Percentiles rank a stretch among this genome's conserved stretches.
Evolutionary conservation across 64 coral and sea anemone species (phyloP).

Genomic region (Stichodactyla helianthus): DNA sequence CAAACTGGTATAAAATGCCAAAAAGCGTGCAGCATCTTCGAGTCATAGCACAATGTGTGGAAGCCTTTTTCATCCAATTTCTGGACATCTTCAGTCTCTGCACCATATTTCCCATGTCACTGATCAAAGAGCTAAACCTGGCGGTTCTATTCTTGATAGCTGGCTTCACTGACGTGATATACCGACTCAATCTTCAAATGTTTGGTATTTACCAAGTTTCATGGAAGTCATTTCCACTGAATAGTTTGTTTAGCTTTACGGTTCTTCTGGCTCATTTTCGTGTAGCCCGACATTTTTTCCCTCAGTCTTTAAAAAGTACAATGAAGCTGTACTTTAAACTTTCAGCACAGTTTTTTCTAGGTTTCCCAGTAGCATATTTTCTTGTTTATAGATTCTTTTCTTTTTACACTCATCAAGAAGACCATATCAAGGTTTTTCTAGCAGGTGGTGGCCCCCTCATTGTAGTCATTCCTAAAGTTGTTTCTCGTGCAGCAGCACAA

Average conservation of each 20-base stretch:
- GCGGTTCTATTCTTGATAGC: constrained; percentile 43
- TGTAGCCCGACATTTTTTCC: constrained; percentile 32
- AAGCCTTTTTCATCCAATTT: constrained; percentile 45
- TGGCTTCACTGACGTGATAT: constrained; percentile 53
- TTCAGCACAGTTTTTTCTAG: constrained; percentile 52
- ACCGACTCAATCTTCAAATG: constrained; percentile 58
- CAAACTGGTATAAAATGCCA: constrained; percentile 43
- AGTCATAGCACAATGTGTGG: constrained; percentile 17
- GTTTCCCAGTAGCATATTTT: constrained; percentile 17
- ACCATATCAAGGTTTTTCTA: constrained; percentile 22
- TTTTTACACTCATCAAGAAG: constrained; percentile 24
- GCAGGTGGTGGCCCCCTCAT: constrained; percentile 41
- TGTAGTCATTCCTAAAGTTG: constrained; percentile 42
- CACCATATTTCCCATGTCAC: constrained; percentile 31
- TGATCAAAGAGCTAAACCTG: constrained; percentile 58
- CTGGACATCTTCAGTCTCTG: constrained; percentile 40
- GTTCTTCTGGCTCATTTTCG: constrained; percentile 48
- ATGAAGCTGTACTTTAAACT: constrained; percentile 31
- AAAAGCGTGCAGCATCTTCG: constrained; percentile 37
- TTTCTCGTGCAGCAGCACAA: constrained; percentile 49
- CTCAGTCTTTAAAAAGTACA: constrained; percentile 13
- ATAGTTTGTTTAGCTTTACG: constrained; percentile 36
- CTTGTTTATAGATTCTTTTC: constrained; percentile 52
- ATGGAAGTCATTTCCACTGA: constrained; percentile 67
- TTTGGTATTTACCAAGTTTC: constrained; percentile 49